Base-by-base conservation (phyloP, 2,888 invertebrate species). In the Dynastes hyllus region DNA sequence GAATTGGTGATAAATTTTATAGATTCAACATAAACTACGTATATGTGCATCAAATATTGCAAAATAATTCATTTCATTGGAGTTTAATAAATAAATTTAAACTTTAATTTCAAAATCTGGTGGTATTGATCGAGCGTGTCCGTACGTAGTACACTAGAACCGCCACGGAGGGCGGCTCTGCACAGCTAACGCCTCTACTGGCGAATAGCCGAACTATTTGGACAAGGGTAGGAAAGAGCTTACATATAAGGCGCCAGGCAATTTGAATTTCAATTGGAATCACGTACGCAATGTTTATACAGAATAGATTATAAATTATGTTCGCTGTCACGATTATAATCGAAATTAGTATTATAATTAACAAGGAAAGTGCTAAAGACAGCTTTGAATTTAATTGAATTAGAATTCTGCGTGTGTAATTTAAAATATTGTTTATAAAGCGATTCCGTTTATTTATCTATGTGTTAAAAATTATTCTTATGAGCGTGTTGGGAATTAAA, bases 151-250 rank as follows among this genome's bases (percentile, higher is more conserved):
- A 83, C 78, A 58, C 61, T 27, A 63, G 67, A 77, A 75, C 63
- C 75, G 78, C 81, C 81, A 80, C 82, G 75, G 83, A 83, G 80
- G 84, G 84, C 84, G 81, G 79, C 82, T 81, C 81, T 77, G 77
- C 37, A 61, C 82, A 71, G 69, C 55, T 80, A 63, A 77, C 80
- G 75, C 81, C 78, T 80, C 81, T 77, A 77, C 78, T 81, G 84
- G 83, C 71, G 61, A 79, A 75, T 81, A 76, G 80, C 78, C 67
- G 82, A 83, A 84, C 81, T 82, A 37, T 27, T 27, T 22, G 37
- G 45, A 13, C 61, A 53, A 73, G 73, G 73, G 73, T 73, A 61
- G 73, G 61, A 55, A 73, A 73, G 58, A 13, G 6, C 37, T 16
- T 4, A 27, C 40, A 27, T 61, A 40, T 40, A 40, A 37, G 61